Base-by-base conservation (phyloP, 2,888 invertebrate genomes). In the Bembecia ichneumoniformis region DNA sequence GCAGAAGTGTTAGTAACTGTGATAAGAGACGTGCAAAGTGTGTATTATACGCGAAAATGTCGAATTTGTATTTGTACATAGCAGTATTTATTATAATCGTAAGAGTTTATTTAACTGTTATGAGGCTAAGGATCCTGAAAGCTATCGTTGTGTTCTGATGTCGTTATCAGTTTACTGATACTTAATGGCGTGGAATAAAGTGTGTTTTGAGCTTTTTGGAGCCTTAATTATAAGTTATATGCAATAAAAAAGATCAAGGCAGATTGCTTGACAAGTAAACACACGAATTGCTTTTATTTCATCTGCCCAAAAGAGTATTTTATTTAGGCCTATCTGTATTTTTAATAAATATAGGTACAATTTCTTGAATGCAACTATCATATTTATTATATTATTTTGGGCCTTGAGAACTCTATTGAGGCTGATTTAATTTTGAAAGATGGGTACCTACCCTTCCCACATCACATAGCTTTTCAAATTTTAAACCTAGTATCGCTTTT, bases 81-180 rank as follows among this genome's bases (percentile, higher is more conserved):
- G 76, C 66, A 68, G 77, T 84, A 86, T 84, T 86, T 86, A 86
- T 86, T 83, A 75, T 83, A 69, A 71, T 71, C 63, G 63, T 83
- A 81, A 81, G 80, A 76, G 71, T 69, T 62, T 80, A 80, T 79
- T 78, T 75, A 76, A 78, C 60, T 60, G 56, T 72, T 77, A 73
- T 69, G 80, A 77, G 71, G 75, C 76, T 77, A 79, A 74, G 40
- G 40, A 5, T 46, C 5, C 34, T 20, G 28, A 5, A 46, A 4
- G 28, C 10, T 15, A 7, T 46, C 3, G 28, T 15, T 13, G 44
- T 14, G 44, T 44, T 46, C 14, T 14, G 11, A 13, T 28, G 45
- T 28, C 7, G 28, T 40, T 40, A 40, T 13, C 40, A 13, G 40
- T 40, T 40, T 40, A 40, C 40, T 40, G 40, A 40, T 40, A 40